Base-by-base conservation (phyloP, 2,888 invertebrate species). In the Drosophila phalerata region DNA sequence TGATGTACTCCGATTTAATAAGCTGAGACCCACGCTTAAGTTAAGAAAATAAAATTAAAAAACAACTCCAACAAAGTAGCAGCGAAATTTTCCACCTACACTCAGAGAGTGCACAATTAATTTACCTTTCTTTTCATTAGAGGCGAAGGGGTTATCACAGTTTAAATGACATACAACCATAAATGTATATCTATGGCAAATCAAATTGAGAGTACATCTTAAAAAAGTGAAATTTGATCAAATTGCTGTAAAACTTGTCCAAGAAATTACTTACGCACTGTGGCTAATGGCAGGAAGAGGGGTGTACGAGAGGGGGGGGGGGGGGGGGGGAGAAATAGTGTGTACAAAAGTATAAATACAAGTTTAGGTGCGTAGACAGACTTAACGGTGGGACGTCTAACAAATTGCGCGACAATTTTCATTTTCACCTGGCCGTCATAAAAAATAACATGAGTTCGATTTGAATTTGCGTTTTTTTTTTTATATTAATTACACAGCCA, bases 151-250 rank as follows among this genome's bases (percentile, higher is more conserved):
- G 73, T 74, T 65, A 74, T 38, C 43, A 30, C 34, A 73, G 55
- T 71, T 60, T 53, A 45, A 74, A 32, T 68, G 19, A 32, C 34
- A 40, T 0, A 43, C 22, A 13, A 13, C 37, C 32, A 42, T 53
- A 42, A 25, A 30, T 30, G 11, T 32, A 2, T 28, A 2, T 30
- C 8, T 37, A 34, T 62, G 32, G 38, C 53, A 73, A 43, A 74
- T 76, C 37, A 57, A 79, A 69, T 64, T 61, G 63, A 61, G 70
- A 43, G 52, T 48, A 45, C 43, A 45, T 56, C 52, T 57, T 42
- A 62, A 58, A 73, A 87, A 83, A 82, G 87, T 83, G 87, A 83
- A 83, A 81, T 81, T 80, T 63, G 63, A 79, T 73, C 66, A 53
- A 86, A 69, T 64, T 69, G 78, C 61, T 49, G 62, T 49, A 61